Conservation (phyloP, 2,888 invertebrate genomes). For the Pseudococcus jackbeardsleyi region DNA sequence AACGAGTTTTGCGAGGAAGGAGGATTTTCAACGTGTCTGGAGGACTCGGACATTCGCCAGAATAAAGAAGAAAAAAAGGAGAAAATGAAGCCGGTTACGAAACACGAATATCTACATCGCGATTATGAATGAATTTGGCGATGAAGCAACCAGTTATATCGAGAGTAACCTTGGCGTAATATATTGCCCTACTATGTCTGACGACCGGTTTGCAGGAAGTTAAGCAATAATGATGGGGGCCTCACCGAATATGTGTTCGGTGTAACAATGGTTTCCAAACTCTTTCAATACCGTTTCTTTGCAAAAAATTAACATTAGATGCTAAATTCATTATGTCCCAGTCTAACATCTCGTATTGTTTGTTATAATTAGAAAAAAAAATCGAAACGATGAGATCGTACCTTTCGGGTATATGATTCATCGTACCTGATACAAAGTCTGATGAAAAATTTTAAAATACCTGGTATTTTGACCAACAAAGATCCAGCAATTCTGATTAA, state of each 20-base stretch:
- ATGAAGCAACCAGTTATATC: slow-evolving; percentile 61
- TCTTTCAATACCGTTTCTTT: not conserved
- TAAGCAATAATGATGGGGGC: slow-evolving; percentile 61
- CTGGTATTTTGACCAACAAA: not conserved
- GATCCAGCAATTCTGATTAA: not conserved
- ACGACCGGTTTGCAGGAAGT: slow-evolving; percentile 62
- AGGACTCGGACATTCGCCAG: slow-evolving; percentile 52
- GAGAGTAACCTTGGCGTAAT: slow-evolving; percentile 61
- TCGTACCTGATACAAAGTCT: not conserved
- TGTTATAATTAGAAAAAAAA: slow-evolving; percentile 10
- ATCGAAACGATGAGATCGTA: not conserved
- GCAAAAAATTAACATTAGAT: slow-evolving; percentile 27
- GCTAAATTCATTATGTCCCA: not conserved
- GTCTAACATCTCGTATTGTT: not conserved
- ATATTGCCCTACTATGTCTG: slow-evolving; percentile 60
- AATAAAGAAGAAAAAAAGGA: slow-evolving; percentile 53
- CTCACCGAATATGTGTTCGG: slow-evolving; percentile 57
- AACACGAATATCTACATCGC: slow-evolving; percentile 48
- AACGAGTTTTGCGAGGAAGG: slow-evolving; percentile 46
- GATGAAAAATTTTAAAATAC: not conserved
- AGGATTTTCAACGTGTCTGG: slow-evolving; percentile 49
- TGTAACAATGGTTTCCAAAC: slow-evolving; percentile 51
- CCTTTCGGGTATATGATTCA: not conserved
- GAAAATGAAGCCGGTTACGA: slow-evolving; percentile 52
- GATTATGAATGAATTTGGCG: slow-evolving; percentile 62